phyloP scores from a whole-genome alignment of 2,113 vertebrate species.

The Ailuropoda melanoleuca region DNA sequence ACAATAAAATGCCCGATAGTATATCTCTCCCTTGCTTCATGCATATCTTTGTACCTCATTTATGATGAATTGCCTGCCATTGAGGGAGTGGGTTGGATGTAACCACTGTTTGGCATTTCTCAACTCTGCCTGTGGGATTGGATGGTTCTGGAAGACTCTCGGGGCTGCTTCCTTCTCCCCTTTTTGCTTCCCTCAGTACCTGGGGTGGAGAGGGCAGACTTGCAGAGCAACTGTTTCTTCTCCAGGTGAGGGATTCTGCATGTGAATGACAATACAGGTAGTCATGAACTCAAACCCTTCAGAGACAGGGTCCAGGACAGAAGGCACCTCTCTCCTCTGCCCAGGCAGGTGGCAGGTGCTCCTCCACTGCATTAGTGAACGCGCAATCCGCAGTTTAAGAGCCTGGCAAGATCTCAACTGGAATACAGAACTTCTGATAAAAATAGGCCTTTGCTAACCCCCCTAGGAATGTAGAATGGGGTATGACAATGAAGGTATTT shows the following conservation, averaged over 20 bases:
- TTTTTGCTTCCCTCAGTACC: not conserved
- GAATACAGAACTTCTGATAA: not conserved
- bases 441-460: not conserved
- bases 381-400: not conserved
- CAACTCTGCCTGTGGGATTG: not conserved
- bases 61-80: not conserved
- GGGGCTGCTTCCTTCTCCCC: not conserved
- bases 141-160: not conserved
- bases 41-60: not conserved
- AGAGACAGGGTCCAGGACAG: not conserved
- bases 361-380: not conserved
- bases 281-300: not conserved
- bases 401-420: not conserved
- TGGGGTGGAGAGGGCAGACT: not conserved
- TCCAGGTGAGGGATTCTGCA: not conserved
- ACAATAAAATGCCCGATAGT: not conserved
- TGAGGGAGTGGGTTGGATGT: not conserved
- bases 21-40: not conserved
- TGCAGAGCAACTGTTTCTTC: not conserved
- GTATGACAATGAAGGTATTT: constrained; percentile 39
- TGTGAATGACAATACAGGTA: not conserved
- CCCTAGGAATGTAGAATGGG: not conserved
- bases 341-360: not conserved
- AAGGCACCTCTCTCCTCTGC: not conserved
- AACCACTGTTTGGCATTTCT: not conserved